phyloP scores from a whole-genome alignment of 2,888 invertebrate species.

The Podabrus alpinus region DNA sequence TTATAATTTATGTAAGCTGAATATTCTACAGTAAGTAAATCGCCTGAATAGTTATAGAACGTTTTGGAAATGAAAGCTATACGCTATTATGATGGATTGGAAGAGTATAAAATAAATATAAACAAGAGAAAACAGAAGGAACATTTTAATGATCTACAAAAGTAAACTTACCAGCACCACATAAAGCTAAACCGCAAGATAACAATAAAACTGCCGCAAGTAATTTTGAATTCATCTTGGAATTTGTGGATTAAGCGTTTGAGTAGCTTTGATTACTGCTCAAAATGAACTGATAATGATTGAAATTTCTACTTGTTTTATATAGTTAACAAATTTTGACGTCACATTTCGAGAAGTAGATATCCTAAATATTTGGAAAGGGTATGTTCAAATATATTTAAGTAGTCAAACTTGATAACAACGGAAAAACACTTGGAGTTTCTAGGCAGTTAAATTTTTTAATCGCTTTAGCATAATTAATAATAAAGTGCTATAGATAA shows the following conservation, averaged over 20 bases:
- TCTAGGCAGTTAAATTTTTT: not conserved
- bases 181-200: not conserved
- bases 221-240: not conserved
- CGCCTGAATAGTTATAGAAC: too few species aligned
- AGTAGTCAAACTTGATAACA: not conserved
- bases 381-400: not conserved
- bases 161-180: not conserved
- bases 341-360: not conserved
- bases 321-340: not conserved
- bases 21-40: too few species aligned
- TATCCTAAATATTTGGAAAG: not conserved
- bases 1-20: too few species aligned
- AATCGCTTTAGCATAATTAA: not conserved
- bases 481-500: not conserved
- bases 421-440: not conserved
- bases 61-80: not conserved
- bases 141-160: not conserved
- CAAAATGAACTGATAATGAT: not conserved
- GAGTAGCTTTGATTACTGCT: not conserved
- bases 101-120: too few species aligned
- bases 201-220: not conserved
- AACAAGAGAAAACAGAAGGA: not conserved
- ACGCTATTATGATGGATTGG: too few species aligned
- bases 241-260: not conserved
- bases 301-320: not conserved